Evolutionary conservation across 2,888 invertebrate genomes (phyloP).

Genomic region (Cosmia pyralina): DNA sequence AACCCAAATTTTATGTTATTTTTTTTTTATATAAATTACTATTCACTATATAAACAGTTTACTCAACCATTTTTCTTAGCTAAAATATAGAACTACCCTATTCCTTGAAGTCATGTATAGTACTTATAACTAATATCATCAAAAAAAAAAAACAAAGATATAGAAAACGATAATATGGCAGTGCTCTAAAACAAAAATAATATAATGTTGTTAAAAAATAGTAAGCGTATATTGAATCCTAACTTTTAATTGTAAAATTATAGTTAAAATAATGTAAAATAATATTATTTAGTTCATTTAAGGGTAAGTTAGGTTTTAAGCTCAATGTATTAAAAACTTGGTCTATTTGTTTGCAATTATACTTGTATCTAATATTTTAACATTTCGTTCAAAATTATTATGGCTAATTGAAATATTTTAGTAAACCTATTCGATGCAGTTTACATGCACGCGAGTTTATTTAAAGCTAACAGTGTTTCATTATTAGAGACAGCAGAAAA

Average conservation of each 20-base stretch:
- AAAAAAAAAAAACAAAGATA: conserved; percentile 59
- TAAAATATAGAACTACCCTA: conserved; percentile 66
- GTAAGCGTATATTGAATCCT: conserved; percentile 84
- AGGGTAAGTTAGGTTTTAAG: conserved; percentile 26
- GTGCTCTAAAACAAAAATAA: conserved; percentile 76
- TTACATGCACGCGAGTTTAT: conserved; percentile 53
- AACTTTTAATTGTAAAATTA: conserved; percentile 63
- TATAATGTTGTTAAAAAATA: conserved; percentile 77
- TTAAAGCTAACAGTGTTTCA: conserved; percentile 50
- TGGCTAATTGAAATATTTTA: conserved; percentile 53
- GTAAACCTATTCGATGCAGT: conserved; percentile 51
- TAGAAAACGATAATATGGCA: conserved; percentile 80
- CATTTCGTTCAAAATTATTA: conserved; percentile 41
- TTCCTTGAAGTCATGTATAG: conserved; percentile 60
- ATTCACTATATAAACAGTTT: conserved; percentile 67
- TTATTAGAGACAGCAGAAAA: conserved; percentile 56
- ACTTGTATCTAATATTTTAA: conserved; percentile 39
- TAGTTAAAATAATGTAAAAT: conserved; percentile 67
- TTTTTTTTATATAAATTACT: conserved; percentile 68
- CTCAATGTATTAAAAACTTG: conserved; percentile 47
- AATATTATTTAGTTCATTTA: conserved; percentile 50
- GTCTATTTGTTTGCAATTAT: conserved; percentile 46
- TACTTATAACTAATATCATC: conserved; percentile 57
- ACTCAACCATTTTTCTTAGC: conserved; percentile 63
- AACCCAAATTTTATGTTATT: conserved; percentile 63